Base-by-base conservation (phyloP, 2,113 vertebrate genomes). In the Xyrauchen texanus region DNA sequence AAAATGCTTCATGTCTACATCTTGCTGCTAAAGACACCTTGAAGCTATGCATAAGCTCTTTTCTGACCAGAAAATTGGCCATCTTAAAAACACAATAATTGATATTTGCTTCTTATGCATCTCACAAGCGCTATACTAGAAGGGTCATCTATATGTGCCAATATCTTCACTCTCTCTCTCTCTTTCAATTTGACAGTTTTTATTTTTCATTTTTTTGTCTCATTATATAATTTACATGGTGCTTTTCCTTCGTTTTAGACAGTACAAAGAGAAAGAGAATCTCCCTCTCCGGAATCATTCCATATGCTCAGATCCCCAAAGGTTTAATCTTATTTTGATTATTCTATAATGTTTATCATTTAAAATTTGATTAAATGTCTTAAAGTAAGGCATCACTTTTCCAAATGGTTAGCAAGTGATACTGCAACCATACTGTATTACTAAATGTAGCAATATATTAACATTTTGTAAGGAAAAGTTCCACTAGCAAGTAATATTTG, bases 241-340 rank as follows among this genome's bases (percentile, higher is more conserved):
- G 92, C 96, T 97, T 98, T 93, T 98, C 94, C 94, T 98, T 96
- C 93, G 90, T 98, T 99, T 96, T 98, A 99, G 98, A 99, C 93
- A 90, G 94, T 97, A 95, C 97, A 98, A 93, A 98, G 96, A 95
- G 96, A 98, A 94, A 99, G 96, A 98, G 96, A 95, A 91, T 98
- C 97, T 93, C 98, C 96, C 93, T 96, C 96, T 94, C 94, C 96
- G 96, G 97, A 98, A 95, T 94, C 95, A 94, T 98, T 98, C 96
- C 96, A 98, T 96, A 99, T 99, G 97, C 95, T 99, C 96, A 98
- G 94, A 90, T 91, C 96, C 95, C 96, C 95, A 95, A 96, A 99
- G 98, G 98, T 99, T 94, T 95, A 34, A 90, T 86, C 89, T 92
- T 94, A 88, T 90, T 93, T 94, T 95, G 87, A 91, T 88, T 92